Base-by-base conservation (phyloP, 1,140 invertebrate species). In the Drosophila orena region DNA sequence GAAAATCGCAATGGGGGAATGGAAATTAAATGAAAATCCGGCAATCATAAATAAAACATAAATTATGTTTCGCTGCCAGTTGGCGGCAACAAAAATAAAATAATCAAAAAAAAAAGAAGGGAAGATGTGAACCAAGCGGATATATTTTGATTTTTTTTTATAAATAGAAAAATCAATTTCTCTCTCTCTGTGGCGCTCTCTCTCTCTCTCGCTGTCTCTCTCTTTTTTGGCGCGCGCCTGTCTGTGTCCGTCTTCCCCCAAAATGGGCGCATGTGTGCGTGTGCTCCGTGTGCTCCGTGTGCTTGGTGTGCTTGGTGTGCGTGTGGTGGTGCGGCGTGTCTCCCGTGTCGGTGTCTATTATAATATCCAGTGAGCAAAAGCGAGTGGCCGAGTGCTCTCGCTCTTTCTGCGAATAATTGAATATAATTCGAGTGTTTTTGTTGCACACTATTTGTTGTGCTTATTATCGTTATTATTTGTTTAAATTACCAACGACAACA, bases 121-220 rank as follows among this genome's bases (percentile, higher is more conserved):
- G 43, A 12, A 35, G 40, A 44, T 54, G 56, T 46, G 70, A 66
- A 35, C 59, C 52, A 75, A 75, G 76, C 77, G 86, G 84, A 89
- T 88, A 89, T 88, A 89, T 89, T 88, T 89, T 89, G 84, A 79
- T 89, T 84, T 89, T 89, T 88, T 89, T 89, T 89, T 89, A 89
- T 89, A 89, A 89, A 89, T 89, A 89, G 84, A 89, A 89, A 89
- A 89, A 89, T 89, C 84, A 89, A 89, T 89, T 89, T 89, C 79
- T 84, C 84, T 83, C 80, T 79, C 80, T 79, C 54, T 47, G 49
- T 24, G 42, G 15, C 11, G 42, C 42, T 27, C 55, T 43, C 59
- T 38, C 47, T 46, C 60, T 3, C 47, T 46, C 60, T 65, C 40
- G 15, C 34, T 3, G 43, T 46, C 60, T 65, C 73, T 70, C 47